A percentile compares a stretch with the other conserved stretches of the same genome.
These are phyloP conservation scores for Galagoides demidoff DNA, from an alignment of 2,797 vertebrate species.

Conservation along the genomic window DNA sequence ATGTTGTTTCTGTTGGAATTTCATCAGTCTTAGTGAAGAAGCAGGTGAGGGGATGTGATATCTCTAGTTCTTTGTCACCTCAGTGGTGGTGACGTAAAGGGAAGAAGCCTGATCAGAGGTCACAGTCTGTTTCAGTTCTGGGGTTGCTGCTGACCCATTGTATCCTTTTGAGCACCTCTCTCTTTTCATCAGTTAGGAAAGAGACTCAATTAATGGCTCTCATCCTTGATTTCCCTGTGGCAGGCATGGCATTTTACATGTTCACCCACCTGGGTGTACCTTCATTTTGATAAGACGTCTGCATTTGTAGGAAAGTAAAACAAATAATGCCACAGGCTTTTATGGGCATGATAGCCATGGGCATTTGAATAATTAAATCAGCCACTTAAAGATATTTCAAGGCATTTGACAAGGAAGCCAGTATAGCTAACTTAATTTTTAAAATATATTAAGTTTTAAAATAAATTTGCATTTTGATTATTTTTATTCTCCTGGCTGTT, in stretches of 20 bases:
- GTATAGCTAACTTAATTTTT: neutral
- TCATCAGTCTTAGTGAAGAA: neutral
- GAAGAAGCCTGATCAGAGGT: neutral
- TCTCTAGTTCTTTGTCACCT: neutral
- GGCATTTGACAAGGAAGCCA: slow-evolving; percentile 40
- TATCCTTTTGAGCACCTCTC: neutral
- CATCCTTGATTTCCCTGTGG: neutral
- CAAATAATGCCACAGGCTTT: neutral
- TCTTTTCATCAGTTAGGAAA: neutral
- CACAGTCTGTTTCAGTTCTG: neutral
- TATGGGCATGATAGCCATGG: neutral
- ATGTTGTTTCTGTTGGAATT: neutral
- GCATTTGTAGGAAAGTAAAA: neutral
- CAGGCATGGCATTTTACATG: neutral
- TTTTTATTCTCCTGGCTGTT: slow-evolving; percentile 14
- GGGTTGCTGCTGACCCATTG: neutral
- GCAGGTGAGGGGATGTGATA: slow-evolving; percentile 26
- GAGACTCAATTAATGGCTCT: neutral
- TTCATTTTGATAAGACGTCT: neutral
- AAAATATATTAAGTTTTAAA: slow-evolving; percentile 28
- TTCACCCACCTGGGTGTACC: neutral
- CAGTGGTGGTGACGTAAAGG: neutral
- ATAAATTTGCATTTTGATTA: slow-evolving; percentile 22
- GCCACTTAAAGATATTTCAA: slow-evolving; percentile 22
- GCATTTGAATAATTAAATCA: neutral